Base-by-base conservation (phyloP, 2,888 invertebrate genomes). In the Tenthredo distinguenda region DNA sequence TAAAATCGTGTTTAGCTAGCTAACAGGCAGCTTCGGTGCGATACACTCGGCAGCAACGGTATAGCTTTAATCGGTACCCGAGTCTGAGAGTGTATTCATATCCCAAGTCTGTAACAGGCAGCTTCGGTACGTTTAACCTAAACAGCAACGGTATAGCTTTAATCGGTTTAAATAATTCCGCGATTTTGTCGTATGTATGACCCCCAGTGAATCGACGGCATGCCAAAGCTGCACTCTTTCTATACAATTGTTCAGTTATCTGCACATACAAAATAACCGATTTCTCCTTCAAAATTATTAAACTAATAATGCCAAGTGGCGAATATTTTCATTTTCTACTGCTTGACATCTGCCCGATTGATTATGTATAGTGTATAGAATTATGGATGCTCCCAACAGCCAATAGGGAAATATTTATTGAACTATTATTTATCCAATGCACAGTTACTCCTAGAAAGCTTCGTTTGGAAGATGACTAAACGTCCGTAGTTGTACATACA, bases 171-270 rank as follows among this genome's bases (percentile, higher is more conserved):
- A n/a, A n/a, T 47, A 76, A n/a, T 47, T n/a, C 47, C 10, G 76
- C 47, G 5, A 76, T 76, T 21, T 26, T 15, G 21, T 76, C 76
- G 50, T 76, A 31, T 9, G 76, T n/a, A 76, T 76, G 76, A 21
- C 10, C 6, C 21, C 76, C 76, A 21, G 26, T 76, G 76, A 76
- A 76, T 76, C 76, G n/a, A 10, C 76, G 43, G 47, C 76, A 76
- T 10, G 47, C 76, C 12, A 76, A 12, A 9, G 76, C 72, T 55
- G 65, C 10, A 72, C 34, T 72, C 3, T 12, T n/a, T 0, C 37
- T 37, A 31, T 15, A 10, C 18, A 76, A 47, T 76, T 55, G 50
- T n/a, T 55, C 50, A n/a, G 15, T n/a, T 18, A 55, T 55, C 50
- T 55, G n/a, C 18, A 55, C 15, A 55, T 55, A 55, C 40, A 40